Evolutionary conservation across 2,797 vertebrate species (phyloP).

Genomic region (Coregonus sp.): DNA sequence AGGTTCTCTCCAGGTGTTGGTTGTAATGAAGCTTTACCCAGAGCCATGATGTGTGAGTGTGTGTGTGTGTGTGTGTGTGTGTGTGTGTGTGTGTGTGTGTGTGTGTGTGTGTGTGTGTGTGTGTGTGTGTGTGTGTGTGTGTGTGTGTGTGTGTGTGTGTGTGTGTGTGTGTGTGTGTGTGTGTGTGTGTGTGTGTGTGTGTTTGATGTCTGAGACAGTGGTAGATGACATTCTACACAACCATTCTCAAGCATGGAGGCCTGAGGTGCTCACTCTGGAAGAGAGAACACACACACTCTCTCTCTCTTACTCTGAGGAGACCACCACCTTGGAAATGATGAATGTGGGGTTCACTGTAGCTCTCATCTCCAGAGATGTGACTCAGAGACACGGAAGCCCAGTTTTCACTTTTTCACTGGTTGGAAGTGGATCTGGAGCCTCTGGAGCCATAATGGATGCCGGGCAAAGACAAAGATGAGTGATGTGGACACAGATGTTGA

Average conservation of each 20-base stretch:
- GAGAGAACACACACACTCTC: conserved; percentile 23
- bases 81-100: too few species aligned
- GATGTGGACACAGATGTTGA: conserved; percentile 59
- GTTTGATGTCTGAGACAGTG: conserved; percentile 30
- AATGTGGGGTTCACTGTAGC: conserved; percentile 55
- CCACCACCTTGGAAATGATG: conserved; percentile 61
- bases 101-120: too few species aligned
- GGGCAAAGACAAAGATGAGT: conserved; percentile 50
- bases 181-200: conserved; percentile 24
- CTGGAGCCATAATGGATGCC: conserved; percentile 29
- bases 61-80: too few species aligned
- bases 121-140: too few species aligned
- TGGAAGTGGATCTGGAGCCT: conserved; percentile 34
- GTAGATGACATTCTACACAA: conserved; percentile 61
- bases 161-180: too few species aligned
- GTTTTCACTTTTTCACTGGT: conserved; percentile 47
- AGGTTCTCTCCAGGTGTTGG: conserved; percentile 67
- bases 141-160: too few species aligned
- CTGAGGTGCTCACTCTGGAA: conserved; percentile 15
- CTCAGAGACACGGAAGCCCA: conserved; percentile 61
- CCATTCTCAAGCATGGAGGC: conserved; percentile 47
- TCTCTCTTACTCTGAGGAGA: conserved; percentile 32
- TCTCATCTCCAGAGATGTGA: conserved; percentile 61
- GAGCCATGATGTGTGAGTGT: not conserved
- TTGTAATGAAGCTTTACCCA: conserved; percentile 63